A percentile compares a stretch with the other conserved stretches of the same genome.
Conservation (phyloP, 2,888 invertebrate genomes). For the Dione vanillae region DNA sequence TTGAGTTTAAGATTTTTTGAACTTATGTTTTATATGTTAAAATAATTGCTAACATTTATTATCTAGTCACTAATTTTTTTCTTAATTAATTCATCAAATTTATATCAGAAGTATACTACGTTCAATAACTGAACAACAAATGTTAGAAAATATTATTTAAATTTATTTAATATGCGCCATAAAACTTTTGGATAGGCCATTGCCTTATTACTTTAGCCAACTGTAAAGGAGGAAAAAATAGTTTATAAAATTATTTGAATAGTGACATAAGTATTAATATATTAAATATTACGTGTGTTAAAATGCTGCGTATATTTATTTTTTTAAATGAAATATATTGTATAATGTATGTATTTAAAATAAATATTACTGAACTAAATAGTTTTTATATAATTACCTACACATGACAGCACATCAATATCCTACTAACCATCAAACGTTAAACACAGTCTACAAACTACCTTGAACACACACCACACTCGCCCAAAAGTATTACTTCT, state of each 20-base stretch:
- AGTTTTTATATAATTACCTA: slow-evolving; percentile 46
- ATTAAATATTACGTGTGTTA: slow-evolving; percentile 54
- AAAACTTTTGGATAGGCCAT: slow-evolving; percentile 11
- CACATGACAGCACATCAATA: slow-evolving; percentile 31
- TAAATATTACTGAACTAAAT: slow-evolving; percentile 57
- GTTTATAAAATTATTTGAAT: slow-evolving; percentile 24
- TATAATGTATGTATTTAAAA: slow-evolving; percentile 61
- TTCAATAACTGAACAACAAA: not conserved
- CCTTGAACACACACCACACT: slow-evolving; percentile 30
- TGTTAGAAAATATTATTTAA: not conserved
- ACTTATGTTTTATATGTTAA: not conserved
- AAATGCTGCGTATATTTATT: slow-evolving; percentile 68
- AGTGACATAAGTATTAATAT: slow-evolving; percentile 38
- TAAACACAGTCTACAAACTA: slow-evolving; percentile 24
- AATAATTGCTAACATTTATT: slow-evolving; percentile 12
- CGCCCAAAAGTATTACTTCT: slow-evolving; percentile 30
- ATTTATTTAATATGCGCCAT: not conserved
- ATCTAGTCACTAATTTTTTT: slow-evolving; percentile 27
- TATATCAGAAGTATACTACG: not conserved
- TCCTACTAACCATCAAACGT: slow-evolving; percentile 34
- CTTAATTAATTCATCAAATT: slow-evolving; percentile 12
- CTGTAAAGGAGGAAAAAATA: slow-evolving; percentile 21
- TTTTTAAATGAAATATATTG: slow-evolving; percentile 70
- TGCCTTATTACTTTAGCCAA: slow-evolving; percentile 20
- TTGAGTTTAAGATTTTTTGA: slow-evolving; percentile 17